phyloP scores from a whole-genome alignment of 2,113 vertebrate species.

The Sapajus apella region DNA sequence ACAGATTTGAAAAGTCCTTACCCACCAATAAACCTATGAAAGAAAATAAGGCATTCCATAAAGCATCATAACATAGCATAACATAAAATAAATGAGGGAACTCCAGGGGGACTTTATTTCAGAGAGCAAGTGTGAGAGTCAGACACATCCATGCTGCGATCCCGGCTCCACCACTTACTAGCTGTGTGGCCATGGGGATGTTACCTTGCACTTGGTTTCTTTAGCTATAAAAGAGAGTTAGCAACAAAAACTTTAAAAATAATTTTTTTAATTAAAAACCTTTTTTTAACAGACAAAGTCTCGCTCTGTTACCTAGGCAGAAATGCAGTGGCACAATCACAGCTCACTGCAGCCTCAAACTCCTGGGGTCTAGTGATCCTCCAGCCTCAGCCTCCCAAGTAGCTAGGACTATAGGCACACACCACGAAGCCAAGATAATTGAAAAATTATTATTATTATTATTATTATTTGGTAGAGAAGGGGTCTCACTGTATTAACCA shows the following conservation, averaged over 20 bases:
- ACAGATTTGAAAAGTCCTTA: conserved; percentile 4
- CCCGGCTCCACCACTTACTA: neutral
- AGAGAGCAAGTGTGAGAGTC: neutral
- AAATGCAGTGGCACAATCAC: too few species aligned
- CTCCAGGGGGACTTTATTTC: neutral
- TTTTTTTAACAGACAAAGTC: too few species aligned
- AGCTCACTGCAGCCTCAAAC: too few species aligned
- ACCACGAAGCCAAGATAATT: too few species aligned
- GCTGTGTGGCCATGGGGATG: neutral
- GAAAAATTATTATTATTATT: too few species aligned
- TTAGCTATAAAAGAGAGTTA: neutral
- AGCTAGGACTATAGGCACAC: too few species aligned
- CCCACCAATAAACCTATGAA: neutral
- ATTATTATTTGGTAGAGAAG: too few species aligned
- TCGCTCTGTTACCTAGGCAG: too few species aligned
- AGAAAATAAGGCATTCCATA: neutral
- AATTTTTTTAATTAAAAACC: too few species aligned
- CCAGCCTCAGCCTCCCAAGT: too few species aligned
- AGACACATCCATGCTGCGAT: neutral
- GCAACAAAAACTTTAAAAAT: neutral
- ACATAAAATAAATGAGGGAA: neutral
- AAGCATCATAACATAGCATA: neutral
- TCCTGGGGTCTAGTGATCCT: too few species aligned
- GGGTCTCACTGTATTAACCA: too few species aligned
- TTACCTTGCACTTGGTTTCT: neutral